phyloP scores from a whole-genome alignment of 2,888 invertebrate species.

The Sarcophaga variegata region DNA sequence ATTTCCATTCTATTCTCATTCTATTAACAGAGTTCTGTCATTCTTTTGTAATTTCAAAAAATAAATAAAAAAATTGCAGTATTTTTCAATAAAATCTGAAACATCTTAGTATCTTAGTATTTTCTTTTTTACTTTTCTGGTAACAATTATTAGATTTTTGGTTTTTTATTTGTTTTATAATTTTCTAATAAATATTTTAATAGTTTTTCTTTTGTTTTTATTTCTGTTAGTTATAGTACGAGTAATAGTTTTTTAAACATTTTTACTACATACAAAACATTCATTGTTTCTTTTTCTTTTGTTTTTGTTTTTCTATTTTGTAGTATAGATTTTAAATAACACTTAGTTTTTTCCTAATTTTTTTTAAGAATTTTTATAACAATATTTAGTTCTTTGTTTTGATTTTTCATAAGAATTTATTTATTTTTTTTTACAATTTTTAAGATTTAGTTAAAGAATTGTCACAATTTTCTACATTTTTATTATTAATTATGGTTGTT shows the following conservation, averaged over 20 bases:
- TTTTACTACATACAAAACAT: constrained; percentile 51
- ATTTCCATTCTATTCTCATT: neutral
- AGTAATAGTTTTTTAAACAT: constrained; percentile 57
- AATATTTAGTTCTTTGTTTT: constrained; percentile 40
- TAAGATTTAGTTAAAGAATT: neutral
- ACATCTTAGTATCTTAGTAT: neutral
- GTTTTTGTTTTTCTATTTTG: constrained; percentile 38
- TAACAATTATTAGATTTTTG: neutral
- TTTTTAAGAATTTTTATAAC: constrained; percentile 35
- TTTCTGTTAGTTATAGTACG: constrained; percentile 11
- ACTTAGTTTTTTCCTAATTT: constrained; percentile 48
- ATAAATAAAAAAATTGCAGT: constrained; percentile 8
- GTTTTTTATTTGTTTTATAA: constrained; percentile 7
- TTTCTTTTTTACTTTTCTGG: constrained; percentile 9
- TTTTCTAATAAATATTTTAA: constrained; percentile 36
- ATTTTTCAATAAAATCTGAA: constrained; percentile 28
- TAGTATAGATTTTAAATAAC: constrained; percentile 61
- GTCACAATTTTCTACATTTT: neutral
- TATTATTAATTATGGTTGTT: neutral
- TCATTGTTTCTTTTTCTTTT: constrained; percentile 24
- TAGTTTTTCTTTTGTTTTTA: neutral
- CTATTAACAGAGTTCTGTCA: neutral
- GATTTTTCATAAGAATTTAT: constrained; percentile 65
- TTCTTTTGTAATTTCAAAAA: constrained; percentile 31
- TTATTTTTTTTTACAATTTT: neutral